Base-by-base conservation (phyloP, 2,113 vertebrate species). In the Ursus arctos region DNA sequence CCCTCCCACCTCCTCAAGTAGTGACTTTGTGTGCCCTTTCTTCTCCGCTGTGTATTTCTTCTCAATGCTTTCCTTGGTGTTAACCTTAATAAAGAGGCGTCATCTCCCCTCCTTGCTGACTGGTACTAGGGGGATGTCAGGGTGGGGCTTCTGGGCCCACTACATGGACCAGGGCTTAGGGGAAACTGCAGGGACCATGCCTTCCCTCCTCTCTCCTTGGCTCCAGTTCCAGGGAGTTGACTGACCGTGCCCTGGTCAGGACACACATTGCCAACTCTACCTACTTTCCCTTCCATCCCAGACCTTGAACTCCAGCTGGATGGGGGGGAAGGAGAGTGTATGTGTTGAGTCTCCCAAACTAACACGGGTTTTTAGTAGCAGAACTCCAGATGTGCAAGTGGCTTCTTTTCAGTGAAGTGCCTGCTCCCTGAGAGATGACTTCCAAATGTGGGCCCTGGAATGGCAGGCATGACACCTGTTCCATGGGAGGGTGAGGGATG, bases 31-130 rank as follows among this genome's bases (percentile, higher is more conserved):
- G 98, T 98, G 98, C 96, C 93, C 98, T 80, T 92, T 31, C 88
- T 63, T 53, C 71, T 97, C 63, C 40, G 95, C 81, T 93, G 85
- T 98, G 97, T 98, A 98, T 59, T 55, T 93, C 59, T 91, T 95
- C 55, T 93, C 82, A 91, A 49, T 94, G 96, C 97, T 98, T 97
- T 97, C 91, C 88, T 98, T 94, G 90, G 88, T 98, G 97, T 97
- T 96, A 97, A 98, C 79, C 93, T 98, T 96, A 98, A 98, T 98
- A 98, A 98, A 98, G 97, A 97, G 91, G 95, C 6, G 5, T 98
- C 98, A 97, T 97, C 97, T 97, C 85, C 97, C 96, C 93, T 97
- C 91, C 89, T 98, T 97, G 96, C 95, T 97, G 97, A 95, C 96
- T 98, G 96, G 91, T 98, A 86, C 82, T 82, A 96, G 84, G 57